Evolutionary conservation across 2,113 vertebrate species (phyloP).

Genomic region (Limanda limanda): DNA sequence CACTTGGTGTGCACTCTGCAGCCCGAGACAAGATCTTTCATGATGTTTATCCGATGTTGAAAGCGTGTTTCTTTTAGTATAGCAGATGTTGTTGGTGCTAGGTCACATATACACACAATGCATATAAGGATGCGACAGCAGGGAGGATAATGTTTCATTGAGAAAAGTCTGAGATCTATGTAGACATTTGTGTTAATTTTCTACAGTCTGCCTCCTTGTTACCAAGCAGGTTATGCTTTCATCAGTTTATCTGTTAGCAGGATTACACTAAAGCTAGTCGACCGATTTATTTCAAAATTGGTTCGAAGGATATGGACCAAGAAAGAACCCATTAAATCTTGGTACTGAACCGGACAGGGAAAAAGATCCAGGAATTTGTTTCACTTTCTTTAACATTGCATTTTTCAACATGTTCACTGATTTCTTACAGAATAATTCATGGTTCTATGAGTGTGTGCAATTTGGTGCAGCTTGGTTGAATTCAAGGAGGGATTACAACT

Average conservation of each 20-base stretch:
- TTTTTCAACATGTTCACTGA: too few species aligned
- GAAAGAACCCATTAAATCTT: too few species aligned
- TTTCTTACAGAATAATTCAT: neutral
- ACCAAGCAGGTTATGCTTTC: neutral
- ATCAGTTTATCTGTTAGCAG: too few species aligned
- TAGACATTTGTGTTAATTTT: neutral
- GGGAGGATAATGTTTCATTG: neutral
- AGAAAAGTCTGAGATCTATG: neutral
- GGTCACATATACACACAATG: neutral
- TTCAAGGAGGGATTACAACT: too few species aligned
- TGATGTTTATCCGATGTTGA: neutral
- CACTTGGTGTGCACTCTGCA: neutral
- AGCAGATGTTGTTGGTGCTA: constrained; percentile 3
- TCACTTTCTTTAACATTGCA: too few species aligned
- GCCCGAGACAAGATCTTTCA: constrained; percentile 4
- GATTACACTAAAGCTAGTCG: too few species aligned
- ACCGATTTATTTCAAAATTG: too few species aligned
- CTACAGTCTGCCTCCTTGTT: neutral
- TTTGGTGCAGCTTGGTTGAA: neutral
- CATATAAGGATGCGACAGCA: neutral
- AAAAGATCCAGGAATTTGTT: too few species aligned
- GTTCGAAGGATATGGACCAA: too few species aligned
- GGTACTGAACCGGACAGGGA: too few species aligned
- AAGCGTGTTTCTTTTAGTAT: constrained; percentile 2
- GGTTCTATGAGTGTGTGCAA: too few species aligned